phyloP scores from a whole-genome alignment of 2,113 vertebrate species.

The Rhabdornis inornatus region DNA sequence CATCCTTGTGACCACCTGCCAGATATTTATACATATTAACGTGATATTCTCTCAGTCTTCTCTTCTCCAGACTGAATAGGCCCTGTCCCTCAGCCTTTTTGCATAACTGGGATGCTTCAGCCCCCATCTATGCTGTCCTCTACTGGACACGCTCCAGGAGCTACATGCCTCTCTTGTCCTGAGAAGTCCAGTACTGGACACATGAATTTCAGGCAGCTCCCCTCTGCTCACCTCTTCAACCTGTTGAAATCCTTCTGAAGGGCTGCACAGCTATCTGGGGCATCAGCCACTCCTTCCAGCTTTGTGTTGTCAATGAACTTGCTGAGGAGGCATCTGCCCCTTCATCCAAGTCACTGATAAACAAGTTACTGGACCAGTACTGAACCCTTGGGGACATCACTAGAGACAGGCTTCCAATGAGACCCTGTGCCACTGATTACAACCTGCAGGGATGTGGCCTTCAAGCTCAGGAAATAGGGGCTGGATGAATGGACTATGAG shows the following conservation, averaged over 20 bases:
- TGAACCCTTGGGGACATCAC: too few species aligned
- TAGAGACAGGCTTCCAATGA: neutral
- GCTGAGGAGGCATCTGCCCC: neutral
- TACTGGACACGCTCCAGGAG: neutral
- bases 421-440: neutral
- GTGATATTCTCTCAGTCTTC: neutral
- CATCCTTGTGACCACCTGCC: rapidly evolving
- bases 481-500: neutral
- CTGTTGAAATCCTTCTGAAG: neutral
- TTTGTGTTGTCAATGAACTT: rapidly evolving
- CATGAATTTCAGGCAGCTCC: neutral
- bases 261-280: neutral
- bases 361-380: neutral
- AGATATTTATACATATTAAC: neutral
- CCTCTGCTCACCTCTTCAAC: neutral
- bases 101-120: neutral
- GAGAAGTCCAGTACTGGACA: neutral
- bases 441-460: rapidly evolving
- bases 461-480: neutral
- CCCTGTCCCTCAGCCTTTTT: neutral
- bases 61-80: neutral
- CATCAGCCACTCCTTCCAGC: neutral
- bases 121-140: too few species aligned
- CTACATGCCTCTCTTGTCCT: neutral
- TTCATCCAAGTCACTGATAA: neutral